These are phyloP conservation scores for Zaprionus ornatus DNA, from an alignment of 1,140 invertebrate genomes.

Conservation along the genomic window DNA sequence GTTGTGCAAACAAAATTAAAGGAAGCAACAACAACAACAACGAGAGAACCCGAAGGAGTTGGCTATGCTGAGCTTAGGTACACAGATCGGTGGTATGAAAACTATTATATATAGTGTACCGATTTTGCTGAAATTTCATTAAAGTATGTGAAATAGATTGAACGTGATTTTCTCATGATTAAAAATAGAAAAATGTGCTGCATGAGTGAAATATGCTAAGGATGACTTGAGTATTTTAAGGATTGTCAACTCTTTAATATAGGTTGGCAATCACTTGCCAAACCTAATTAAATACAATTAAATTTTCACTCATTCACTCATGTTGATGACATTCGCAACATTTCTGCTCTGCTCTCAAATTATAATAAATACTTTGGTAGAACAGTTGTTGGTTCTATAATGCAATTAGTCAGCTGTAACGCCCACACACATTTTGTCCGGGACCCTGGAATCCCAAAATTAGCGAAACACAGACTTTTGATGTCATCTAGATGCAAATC, in stretches of 20 bases:
- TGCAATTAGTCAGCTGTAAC: slow-evolving; percentile 77
- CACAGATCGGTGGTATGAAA: neutral
- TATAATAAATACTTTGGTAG: slow-evolving; percentile 31
- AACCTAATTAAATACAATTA: neutral
- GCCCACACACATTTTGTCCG: slow-evolving; percentile 67
- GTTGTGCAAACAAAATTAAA: slow-evolving; percentile 45
- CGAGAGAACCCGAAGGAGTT: slow-evolving; percentile 10
- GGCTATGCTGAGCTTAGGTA: neutral
- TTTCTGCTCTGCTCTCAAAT: neutral
- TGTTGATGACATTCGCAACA: neutral
- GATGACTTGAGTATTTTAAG: neutral
- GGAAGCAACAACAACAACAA: slow-evolving; percentile 49
- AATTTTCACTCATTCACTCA: neutral
- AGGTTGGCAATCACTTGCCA: neutral
- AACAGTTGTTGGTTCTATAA: slow-evolving; percentile 52
- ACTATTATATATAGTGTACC: neutral
- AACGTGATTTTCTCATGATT: neutral
- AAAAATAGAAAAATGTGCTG: neutral
- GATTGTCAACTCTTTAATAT: neutral
- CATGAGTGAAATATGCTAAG: neutral
- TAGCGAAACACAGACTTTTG: slow-evolving; percentile 55
- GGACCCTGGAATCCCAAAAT: slow-evolving; percentile 44
- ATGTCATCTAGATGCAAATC: slow-evolving; percentile 62
- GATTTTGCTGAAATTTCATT: slow-evolving; percentile 4
- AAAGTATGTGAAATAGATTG: neutral